Evolutionary conservation across 2,888 invertebrate species (phyloP).

Genomic region (Drosophila limbata): DNA sequence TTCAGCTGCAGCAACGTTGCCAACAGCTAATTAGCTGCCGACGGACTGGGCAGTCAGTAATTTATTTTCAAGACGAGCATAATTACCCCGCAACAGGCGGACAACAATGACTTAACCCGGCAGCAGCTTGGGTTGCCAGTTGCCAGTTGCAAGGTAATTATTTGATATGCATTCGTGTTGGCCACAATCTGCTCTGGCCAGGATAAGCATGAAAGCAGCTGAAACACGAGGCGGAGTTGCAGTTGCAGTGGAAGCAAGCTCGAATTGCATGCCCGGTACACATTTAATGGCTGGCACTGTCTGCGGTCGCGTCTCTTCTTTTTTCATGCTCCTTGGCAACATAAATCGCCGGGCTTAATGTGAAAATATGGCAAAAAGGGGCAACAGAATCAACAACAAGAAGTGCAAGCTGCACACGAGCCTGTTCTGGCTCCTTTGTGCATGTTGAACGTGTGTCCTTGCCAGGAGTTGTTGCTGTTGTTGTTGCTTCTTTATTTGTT

Average conservation of each 20-base stretch:
- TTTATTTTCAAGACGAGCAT: constrained; percentile 66
- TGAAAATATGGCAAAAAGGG: constrained; percentile 49
- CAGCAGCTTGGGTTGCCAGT: constrained; percentile 13
- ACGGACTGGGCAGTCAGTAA: constrained; percentile 39
- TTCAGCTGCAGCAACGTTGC: constrained; percentile 11
- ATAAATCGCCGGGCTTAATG: constrained; percentile 73
- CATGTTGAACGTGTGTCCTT: constrained; percentile 56
- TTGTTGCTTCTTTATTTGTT: not conserved
- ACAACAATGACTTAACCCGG: constrained; percentile 19
- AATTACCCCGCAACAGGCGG: constrained; percentile 52
- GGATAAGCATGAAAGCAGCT: constrained; percentile 1
- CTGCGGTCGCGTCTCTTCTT: constrained; percentile 12
- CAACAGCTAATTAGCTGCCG: constrained; percentile 37
- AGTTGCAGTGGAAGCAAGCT: constrained; percentile 14
- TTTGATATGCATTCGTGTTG: constrained; percentile 37
- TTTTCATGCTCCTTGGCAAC: constrained; percentile 41
- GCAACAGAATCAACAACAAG: constrained; percentile 44
- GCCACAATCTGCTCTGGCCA: constrained; percentile 10
- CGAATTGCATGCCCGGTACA: constrained; percentile 28
- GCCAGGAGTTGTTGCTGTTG: constrained; percentile 13
- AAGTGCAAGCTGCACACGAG: constrained; percentile 21
- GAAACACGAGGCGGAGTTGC: constrained; percentile 4
- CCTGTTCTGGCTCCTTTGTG: constrained; percentile 37
- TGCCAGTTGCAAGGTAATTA: constrained; percentile 31
- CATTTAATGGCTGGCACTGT: constrained; percentile 35